Conservation (phyloP, 2,797 vertebrate genomes). For the Rhodeus uyekii region DNA sequence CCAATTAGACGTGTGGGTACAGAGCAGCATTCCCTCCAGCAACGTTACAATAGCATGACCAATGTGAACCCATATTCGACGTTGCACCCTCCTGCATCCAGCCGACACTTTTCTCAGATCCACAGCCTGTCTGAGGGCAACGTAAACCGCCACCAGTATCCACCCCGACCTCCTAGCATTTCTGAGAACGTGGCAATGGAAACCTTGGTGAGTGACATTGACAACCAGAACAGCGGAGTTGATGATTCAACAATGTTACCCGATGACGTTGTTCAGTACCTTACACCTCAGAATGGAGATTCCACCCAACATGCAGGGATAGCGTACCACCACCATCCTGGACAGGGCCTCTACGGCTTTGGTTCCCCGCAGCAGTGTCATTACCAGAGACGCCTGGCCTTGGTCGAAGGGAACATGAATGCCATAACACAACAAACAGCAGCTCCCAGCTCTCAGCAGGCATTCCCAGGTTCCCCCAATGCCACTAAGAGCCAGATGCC, state of each 20-base stretch:
- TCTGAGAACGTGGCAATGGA: conserved; percentile 82
- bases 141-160: conserved; percentile 67
- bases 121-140: conserved; percentile 59
- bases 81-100: conserved; percentile 54
- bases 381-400: conserved; percentile 68
- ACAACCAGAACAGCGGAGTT: conserved; percentile 32
- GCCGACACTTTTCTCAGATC: conserved; percentile 63
- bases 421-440: conserved; percentile 56
- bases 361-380: conserved; percentile 40
- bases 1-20: conserved; percentile 74
- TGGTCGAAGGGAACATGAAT: conserved; percentile 54
- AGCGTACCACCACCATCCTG: conserved; percentile 57
- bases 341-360: conserved; percentile 68
- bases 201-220: conserved; percentile 63
- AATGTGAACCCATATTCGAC: conserved; percentile 64
- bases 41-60: conserved; percentile 84
- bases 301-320: conserved; percentile 50
- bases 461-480: conserved; percentile 25
- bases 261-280: conserved; percentile 81
- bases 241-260: conserved; percentile 81
- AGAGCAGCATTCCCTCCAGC: conserved; percentile 71
- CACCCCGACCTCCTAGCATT: conserved; percentile 80
- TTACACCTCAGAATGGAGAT: conserved; percentile 70
- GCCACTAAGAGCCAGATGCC: conserved; percentile 72
- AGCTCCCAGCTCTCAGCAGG: conserved; percentile 60